Conservation (phyloP, 2,797 vertebrate species). For the Hippoglossus hippoglossus region DNA sequence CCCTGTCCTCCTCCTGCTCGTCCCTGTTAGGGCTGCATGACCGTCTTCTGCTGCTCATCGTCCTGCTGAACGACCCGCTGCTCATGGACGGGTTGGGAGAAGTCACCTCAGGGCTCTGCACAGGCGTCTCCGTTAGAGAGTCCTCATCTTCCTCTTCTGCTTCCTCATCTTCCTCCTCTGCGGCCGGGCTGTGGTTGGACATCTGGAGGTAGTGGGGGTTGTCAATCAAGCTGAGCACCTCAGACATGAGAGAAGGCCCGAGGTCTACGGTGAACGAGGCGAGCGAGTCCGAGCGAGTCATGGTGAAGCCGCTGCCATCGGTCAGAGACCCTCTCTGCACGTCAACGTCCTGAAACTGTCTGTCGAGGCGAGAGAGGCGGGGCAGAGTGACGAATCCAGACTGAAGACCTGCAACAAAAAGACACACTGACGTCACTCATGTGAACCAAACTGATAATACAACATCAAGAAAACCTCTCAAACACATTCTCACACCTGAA, state of each 20-base stretch:
- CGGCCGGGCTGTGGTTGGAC: slow-evolving; percentile 36
- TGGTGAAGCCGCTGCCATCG: slow-evolving; percentile 49
- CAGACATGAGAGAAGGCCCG: slow-evolving; percentile 94
- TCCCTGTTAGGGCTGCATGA: slow-evolving; percentile 48
- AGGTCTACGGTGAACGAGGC: slow-evolving; percentile 94
- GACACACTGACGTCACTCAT: background rate
- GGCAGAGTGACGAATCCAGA: slow-evolving; percentile 93
- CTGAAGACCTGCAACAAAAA: slow-evolving; percentile 83
- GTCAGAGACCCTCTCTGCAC: slow-evolving; percentile 43
- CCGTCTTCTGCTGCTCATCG: slow-evolving; percentile 45
- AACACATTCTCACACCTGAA: background rate
- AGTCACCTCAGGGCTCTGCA: slow-evolving; percentile 62
- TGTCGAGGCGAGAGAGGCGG: slow-evolving; percentile 85
- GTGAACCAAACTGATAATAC: background rate
- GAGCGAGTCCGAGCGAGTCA: slow-evolving; percentile 90
- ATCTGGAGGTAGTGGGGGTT: slow-evolving; percentile 75
- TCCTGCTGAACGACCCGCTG: slow-evolving; percentile 36
- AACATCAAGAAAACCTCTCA: background rate
- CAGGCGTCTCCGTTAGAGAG: slow-evolving; percentile 67
- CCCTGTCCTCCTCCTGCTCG: slow-evolving; percentile 45
- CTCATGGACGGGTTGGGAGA: slow-evolving; percentile 55
- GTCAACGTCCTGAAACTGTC: slow-evolving; percentile 74
- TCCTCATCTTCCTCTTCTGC: slow-evolving; percentile 49
- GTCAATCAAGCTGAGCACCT: slow-evolving; percentile 91
- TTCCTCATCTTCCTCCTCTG: slow-evolving; percentile 38